Evolutionary conservation across 1,140 invertebrate genomes (phyloP), one percentile per base, ranked within the genome.

Genomic region (Coboldia fuscipes): DNA sequence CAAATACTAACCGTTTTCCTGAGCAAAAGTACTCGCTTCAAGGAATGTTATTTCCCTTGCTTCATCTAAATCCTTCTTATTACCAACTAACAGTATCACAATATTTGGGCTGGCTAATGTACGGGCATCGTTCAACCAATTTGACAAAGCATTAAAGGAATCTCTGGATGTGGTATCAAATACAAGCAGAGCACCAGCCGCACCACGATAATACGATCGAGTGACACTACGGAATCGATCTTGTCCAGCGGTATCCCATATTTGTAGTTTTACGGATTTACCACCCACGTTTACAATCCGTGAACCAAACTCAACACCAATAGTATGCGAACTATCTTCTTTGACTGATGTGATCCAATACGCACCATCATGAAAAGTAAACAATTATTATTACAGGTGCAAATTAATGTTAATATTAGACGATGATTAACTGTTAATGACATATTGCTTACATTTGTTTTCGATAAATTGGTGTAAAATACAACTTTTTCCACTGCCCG

Each of bases 391-490:
- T n/a, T n/a, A n/a, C n/a, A n/a, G n/a, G n/a, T n/a, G n/a, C n/a
- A n/a, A n/a, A n/a, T n/a, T n/a, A n/a, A n/a, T n/a, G n/a, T n/a
- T n/a, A n/a, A n/a, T n/a, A n/a, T n/a, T n/a, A n/a, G n/a, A n/a
- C n/a, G n/a, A n/a, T n/a, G n/a, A n/a, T n/a, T n/a, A n/a, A n/a
- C n/a, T n/a, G n/a, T n/a, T n/a, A n/a, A n/a, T n/a, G n/a, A n/a
- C 18, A 19, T 30, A 23, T 29, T 49, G 73, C 65, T 72, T 69
- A 72, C 77, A 88, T 63, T 84, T 80, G 48, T 79, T 85, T 58
- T 86, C 83, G 47, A 84, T 86, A 50, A 89, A 89, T 57, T 88
- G 83, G 46, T 88, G 75, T 20, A 89, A 60, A 13, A 89, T 62
- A 56, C 83, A 88, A 33, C 83, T 88, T 53, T 89, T 89, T 31